A percentile compares a stretch with the other conserved stretches of the same genome.
phyloP scores from a whole-genome alignment of 2,797 vertebrate species.

The Onychomys torridus region DNA sequence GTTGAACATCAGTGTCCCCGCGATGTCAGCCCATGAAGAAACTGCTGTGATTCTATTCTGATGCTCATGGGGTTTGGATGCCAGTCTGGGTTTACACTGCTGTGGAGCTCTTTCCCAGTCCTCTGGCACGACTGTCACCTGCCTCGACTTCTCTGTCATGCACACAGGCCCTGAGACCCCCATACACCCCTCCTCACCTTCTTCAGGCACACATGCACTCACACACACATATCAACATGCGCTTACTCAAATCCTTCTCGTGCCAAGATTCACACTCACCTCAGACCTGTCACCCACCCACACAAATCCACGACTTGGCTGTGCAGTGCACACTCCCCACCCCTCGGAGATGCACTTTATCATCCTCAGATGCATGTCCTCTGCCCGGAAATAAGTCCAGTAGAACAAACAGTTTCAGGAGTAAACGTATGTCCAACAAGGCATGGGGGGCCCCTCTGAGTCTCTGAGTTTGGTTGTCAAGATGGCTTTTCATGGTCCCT shows the following conservation, averaged over 20 bases:
- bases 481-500: background rate
- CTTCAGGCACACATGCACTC: fast-evolving
- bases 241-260: background rate
- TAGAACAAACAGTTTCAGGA: background rate
- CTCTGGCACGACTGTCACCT: background rate
- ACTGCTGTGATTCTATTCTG: background rate
- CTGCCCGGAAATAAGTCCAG: conserved; percentile 10
- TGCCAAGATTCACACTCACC: background rate
- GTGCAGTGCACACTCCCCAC: background rate
- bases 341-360: background rate
- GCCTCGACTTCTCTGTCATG: background rate
- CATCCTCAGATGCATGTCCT: background rate
- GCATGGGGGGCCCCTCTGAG: background rate
- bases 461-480: background rate
- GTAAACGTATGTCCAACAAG: background rate
- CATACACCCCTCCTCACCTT: background rate
- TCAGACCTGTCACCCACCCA: background rate
- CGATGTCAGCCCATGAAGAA: background rate
- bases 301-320: background rate
- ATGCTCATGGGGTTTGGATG: background rate
- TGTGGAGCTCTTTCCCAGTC: background rate
- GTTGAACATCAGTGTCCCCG: background rate
- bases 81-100: background rate
- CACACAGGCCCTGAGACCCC: background rate
- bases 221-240: fast-evolving